Evolutionary conservation across 2,888 invertebrate species (phyloP).

Genomic region (Polia nebulosa): DNA sequence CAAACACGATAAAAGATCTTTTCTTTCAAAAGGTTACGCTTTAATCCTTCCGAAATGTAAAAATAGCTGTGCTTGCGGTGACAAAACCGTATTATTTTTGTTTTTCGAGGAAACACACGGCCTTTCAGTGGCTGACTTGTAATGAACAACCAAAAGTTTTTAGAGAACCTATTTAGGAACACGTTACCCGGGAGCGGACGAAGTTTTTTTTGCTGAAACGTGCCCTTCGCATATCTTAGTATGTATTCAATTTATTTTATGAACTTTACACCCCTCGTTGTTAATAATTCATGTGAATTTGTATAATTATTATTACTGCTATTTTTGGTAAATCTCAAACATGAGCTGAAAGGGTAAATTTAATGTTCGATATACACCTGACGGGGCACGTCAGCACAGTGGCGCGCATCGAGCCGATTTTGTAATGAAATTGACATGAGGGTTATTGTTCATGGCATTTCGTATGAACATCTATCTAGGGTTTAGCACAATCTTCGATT

Average conservation of each 20-base stretch:
- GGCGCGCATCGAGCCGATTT: background rate
- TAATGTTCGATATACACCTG: background rate
- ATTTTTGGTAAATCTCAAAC: background rate
- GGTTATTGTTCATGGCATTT: conserved; percentile 6
- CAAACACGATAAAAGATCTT: background rate
- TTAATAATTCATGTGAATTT: conserved; percentile 41
- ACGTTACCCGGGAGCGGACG: background rate
- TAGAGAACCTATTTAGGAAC: conserved; percentile 45
- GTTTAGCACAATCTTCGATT: background rate
- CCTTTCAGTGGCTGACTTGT: conserved; percentile 14
- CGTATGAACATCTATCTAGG: background rate
- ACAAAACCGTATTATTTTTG: conserved; percentile 5
- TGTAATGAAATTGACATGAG: conserved; percentile 4
- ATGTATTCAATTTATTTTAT: conserved; percentile 49
- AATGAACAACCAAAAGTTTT: conserved; percentile 42
- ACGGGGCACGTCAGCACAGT: too few species aligned
- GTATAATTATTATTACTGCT: background rate
- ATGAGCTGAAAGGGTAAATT: background rate
- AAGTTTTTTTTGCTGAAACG: conserved; percentile 30
- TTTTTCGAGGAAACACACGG: conserved; percentile 9
- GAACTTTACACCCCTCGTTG: conserved; percentile 10
- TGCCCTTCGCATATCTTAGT: conserved; percentile 18
- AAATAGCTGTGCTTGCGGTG: background rate
- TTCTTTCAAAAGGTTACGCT: background rate
- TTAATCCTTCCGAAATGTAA: background rate